Evolutionary conservation across 2,113 vertebrate species (phyloP), one percentile per base, ranked within the genome.

Genomic region (Macaca mulatta): DNA sequence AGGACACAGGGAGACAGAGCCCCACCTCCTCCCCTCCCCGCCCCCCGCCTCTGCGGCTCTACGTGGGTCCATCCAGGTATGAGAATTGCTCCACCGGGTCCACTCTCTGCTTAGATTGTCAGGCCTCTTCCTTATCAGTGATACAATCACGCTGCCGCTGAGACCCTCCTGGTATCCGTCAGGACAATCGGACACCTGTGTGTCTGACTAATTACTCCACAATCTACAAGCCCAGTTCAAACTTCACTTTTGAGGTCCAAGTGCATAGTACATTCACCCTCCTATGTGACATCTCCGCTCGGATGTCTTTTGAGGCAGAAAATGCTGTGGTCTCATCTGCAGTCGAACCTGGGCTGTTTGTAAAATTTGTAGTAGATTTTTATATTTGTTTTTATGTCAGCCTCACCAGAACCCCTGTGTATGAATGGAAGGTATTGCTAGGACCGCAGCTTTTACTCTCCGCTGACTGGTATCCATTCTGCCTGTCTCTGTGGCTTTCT

Each of bases 401-500:
- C 61, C 79, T 95, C 52, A 38, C 86, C 52, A 61, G 61, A 70
- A 61, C 70, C 55, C 78, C 78, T 84, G 78, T 40, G 74, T 57
- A 59, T 57, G 64, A 90, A 86, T 50, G 75, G 84, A 79, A 72
- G 57, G 45, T 67, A 57, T 75, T 86, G 92, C 81, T 75, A 40
- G 82, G 43, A 84, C 61, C 40, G 78, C 35, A 72, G 64, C 80
- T 90, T 57, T 74, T 23, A 74, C 84, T 95, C 70, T 97, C 74
- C 72, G 40, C 61, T 83, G 93, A 57, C 96, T 85, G 25, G 43
- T 48, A 48, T 80, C 85, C 80, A 20, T 80, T 50, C 74, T 95
- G 64, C 74, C 85, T 67, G 74, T 72, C 74, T 86, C 80, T 82
- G 27, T 93, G 93, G 48, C 57, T 97, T 95, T 93, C 85, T 79